Base-by-base conservation (phyloP, 2,113 vertebrate species). In the Regulus satrapa region DNA sequence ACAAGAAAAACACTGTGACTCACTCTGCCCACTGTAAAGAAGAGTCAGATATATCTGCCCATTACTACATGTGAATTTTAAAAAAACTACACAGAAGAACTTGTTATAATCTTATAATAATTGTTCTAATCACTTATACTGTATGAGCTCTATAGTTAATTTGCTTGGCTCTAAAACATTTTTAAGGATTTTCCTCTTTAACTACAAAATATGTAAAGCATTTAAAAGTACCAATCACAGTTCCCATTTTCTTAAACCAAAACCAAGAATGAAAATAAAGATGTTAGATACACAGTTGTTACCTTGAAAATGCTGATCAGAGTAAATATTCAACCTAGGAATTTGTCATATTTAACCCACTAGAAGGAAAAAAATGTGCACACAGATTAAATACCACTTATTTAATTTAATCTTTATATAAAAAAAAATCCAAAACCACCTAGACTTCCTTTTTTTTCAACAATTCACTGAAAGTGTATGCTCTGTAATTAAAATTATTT, bases 171-270 rank as follows among this genome's bases (percentile, higher is more conserved):
- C 14, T 78, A 73, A 62, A 84, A 74, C 23, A 74, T 38, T 66
- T 81, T 73, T 66, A 66, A 66, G 19, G 15, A 43, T n/a, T 66
- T 66, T 43, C 18, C 8, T 36, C 41, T 71, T 64, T 31, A 96
- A 85, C 95, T 93, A 96, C 81, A 95, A 97, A 97, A 96, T 54
- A 49, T 85, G 56, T 92, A 89, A 94, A 94, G 77, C 41, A 73
- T 97, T 96, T 96, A 91, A 76, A 95, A 85, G 36, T 82, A 95
- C 34, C 64, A 91, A 71, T 80, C 86, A 95, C 17, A 96, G 92
- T 72, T 95, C 41, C 68, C 63, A 91, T 86, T 97, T 92, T 79
- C 41, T 66, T 95, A 94, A 95, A 86, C 40, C 92, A 97, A 95
- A 96, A 64, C 25, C 16, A 75, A 95, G 68, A 34, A 95, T 49